Evolutionary conservation across 2,113 vertebrate species (phyloP), one percentile per base, ranked within the genome.

Genomic region (Hippolais icterina): DNA sequence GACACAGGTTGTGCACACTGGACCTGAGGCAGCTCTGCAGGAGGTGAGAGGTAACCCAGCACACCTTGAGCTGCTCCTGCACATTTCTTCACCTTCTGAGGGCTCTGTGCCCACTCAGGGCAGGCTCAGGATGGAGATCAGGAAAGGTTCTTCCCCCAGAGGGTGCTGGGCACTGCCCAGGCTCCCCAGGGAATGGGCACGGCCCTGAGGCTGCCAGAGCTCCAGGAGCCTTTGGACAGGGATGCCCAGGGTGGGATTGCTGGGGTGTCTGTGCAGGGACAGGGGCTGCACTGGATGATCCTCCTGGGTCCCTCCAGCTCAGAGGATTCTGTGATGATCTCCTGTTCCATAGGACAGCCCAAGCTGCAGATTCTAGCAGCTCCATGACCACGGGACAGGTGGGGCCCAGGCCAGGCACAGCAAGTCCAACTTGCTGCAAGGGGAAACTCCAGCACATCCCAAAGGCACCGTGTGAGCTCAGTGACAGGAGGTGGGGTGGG

Each of bases 231-330:
- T n/a, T 71, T 79, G 85, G 65, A 0, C 41, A 41, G 59, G 76
- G 42, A 22, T 75, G 82, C 3, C 2, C 76, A 72, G 57, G 74
- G 6, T 14, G 85, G 57, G 50, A 0, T 1, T 64, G n/a, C 1
- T 56, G 66, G 42, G 75, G n/a, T n/a, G 1, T 15, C 66, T 65
- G 66, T 0, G 57, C 50, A 80, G 76, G 35, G 27, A 2, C 25
- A 22, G 57, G 49, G 0, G 35, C 1, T 64, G 75, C 0, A 0
- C 4, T 79, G 9, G 28, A 0, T 5, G 17, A 6, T 65, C 31
- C 35, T 15, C 1, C 24, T 16, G 57, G 17, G 21, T 10, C 35
- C 16, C 10, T 49, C 1, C 57, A 37, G 25, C 57, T 64, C 21
- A 19, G 42, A 42, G 0, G 0, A 4, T 20, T 23, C 76, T 37